These are phyloP conservation scores for Watsonalla binaria DNA, from an alignment of 2,888 invertebrate genomes.

Conservation along the genomic window DNA sequence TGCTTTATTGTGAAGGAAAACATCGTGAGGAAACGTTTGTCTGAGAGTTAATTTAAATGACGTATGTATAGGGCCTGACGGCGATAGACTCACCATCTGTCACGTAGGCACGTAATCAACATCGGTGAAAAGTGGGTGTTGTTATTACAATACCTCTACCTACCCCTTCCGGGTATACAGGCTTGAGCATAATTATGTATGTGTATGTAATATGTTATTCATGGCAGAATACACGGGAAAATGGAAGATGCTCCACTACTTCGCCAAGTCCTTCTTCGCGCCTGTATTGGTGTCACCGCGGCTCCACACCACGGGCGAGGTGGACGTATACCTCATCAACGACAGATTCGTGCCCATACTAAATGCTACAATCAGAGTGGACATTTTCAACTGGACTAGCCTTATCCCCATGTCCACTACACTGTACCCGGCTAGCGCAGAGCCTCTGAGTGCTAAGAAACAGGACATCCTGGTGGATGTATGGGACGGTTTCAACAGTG, in stretches of 20 bases:
- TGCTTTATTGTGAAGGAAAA: too few relatives aligned
- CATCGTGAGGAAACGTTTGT: too few relatives aligned
- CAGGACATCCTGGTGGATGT: conserved; percentile 38
- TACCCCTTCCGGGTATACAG: too few relatives aligned
- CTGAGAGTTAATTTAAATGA: too few relatives aligned
- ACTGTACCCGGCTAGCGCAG: conserved; percentile 35
- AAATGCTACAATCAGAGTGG: conserved; percentile 73
- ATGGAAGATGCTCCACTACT: conserved; percentile 96
- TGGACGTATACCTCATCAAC: conserved; percentile 82
- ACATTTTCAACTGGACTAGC: conserved; percentile 79
- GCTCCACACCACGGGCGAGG: conserved; percentile 61
- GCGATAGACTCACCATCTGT: too few relatives aligned
- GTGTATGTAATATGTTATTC: too few relatives aligned
- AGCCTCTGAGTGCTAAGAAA: conserved; percentile 42
- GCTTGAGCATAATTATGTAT: too few relatives aligned
- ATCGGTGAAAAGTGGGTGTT: too few relatives aligned
- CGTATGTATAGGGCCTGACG: too few relatives aligned
- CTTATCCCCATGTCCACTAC: conserved; percentile 52
- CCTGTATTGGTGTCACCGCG: conserved; percentile 84
- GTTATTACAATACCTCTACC: too few relatives aligned
- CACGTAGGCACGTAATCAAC: too few relatives aligned
- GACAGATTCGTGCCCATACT: conserved; percentile 73
- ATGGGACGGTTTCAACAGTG: conserved; percentile 35
- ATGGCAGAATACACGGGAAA: conserved; percentile 85
- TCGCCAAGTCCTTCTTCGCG: conserved; percentile 90